Evolutionary conservation across 23 tunicate genomes (phyloP).

Genomic region (Styela plicata): DNA sequence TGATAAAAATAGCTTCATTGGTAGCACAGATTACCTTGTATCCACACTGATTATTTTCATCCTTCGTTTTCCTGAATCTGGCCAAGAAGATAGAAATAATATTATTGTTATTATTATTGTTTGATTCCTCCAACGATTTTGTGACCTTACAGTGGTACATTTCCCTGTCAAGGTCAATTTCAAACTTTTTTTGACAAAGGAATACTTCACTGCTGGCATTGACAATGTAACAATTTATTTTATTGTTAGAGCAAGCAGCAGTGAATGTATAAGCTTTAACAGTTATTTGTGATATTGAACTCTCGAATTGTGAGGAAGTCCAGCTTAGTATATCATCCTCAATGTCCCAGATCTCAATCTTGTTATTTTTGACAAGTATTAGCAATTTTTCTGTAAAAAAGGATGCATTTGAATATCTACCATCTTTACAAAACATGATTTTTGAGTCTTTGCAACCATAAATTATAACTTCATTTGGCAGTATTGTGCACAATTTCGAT

Average conservation of each 20-base stretch:
- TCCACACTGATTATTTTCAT: background rate
- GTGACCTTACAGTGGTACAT: background rate
- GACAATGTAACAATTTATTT: background rate
- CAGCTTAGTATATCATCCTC: background rate
- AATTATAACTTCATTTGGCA: background rate
- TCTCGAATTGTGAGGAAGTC: background rate
- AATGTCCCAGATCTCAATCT: constrained; percentile 2
- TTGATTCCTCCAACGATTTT: background rate
- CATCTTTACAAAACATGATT: background rate
- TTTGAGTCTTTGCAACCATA: background rate
- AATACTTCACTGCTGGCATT: background rate
- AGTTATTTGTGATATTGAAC: background rate
- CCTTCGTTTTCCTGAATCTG: background rate
- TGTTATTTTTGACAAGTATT: background rate
- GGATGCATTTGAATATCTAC: background rate
- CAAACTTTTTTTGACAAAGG: background rate
- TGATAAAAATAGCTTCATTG: constrained; percentile 42
- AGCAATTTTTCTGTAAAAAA: background rate
- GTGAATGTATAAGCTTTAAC: background rate
- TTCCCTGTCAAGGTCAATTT: constrained; percentile 5
- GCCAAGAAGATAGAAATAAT: background rate
- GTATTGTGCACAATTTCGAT: background rate
- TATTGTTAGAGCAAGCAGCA: background rate
- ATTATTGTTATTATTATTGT: background rate
- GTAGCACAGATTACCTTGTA: constrained; percentile 55